Base-by-base conservation (phyloP, 2,888 invertebrate species). In the Liopterus haemorrhoidalis region DNA sequence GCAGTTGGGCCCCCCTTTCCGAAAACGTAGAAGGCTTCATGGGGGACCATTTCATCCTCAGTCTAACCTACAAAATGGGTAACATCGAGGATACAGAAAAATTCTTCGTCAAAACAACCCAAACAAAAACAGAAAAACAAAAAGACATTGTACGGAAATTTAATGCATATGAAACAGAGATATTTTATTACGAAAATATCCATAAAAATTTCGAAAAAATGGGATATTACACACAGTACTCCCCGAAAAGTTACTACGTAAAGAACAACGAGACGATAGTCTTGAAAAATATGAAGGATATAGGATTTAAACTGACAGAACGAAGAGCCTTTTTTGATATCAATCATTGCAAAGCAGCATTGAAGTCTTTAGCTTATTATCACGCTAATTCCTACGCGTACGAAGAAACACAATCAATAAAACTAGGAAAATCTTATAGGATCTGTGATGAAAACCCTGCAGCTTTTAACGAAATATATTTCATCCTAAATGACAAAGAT, bases 371-470 rank as follows among this genome's bases (percentile, higher is more conserved):
- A 24, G 71, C 75, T 1, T 68, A 71, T 53, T 71, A 76, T 49
- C 77, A 76, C 45, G 68, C 71, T 0, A 63, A 69, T n/a, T 65
- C 70, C 4, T 65, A 76, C 5, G 59, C 74, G 35, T 72, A 65
- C 49, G 75, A 76, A 59, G 65, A 69, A 46, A 60, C 56, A 8
- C 57, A 54, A 45, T 49, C 51, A 1, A 44, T 53, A 12, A 49
- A 53, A 22, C 28, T 50, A 9, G 43, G 50, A 8, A 46, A 11
- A 11, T 45, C 25, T 12, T 57, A 54, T 39, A 53, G 41, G 25
- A 36, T 63, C 32, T 5, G 28, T 5, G 52, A 57, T 2, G 48
- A 52, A n/a, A 54, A 56, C 41, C 46, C 49, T 1, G 44, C 54
- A 8, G 22, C 55, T 8, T 51, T 64, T 6, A 44, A 55, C 38